Conservation (phyloP, 2,888 invertebrate genomes). For the Drosophila ustulata region DNA sequence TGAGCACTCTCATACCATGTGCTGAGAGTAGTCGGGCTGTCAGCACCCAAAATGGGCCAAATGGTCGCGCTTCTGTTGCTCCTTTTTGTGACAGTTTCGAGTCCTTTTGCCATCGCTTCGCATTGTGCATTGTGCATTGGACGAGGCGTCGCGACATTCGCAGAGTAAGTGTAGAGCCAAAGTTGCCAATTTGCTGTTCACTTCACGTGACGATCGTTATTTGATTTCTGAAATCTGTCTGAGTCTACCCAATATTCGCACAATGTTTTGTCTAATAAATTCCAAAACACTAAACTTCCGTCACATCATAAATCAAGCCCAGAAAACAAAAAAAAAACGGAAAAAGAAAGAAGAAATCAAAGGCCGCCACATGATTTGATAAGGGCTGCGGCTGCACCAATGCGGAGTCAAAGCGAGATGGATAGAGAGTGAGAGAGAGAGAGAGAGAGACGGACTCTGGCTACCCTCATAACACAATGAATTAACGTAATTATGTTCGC, state of each 20-base stretch:
- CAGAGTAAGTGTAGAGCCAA: background rate
- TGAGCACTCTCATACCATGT: constrained; percentile 51
- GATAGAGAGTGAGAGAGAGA: background rate
- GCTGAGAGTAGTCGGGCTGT: constrained; percentile 12
- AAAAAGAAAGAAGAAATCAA: constrained; percentile 37
- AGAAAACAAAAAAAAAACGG: constrained; percentile 18
- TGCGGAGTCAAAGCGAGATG: background rate
- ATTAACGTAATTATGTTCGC: constrained; percentile 79
- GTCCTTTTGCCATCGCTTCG: constrained; percentile 54
- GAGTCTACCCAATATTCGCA: constrained; percentile 34
- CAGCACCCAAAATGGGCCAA: constrained; percentile 31
- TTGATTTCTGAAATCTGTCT: constrained; percentile 43
- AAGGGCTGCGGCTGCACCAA: constrained; percentile 50
- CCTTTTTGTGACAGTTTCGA: constrained; percentile 74
- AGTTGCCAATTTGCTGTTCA: constrained; percentile 56
- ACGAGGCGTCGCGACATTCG: background rate
- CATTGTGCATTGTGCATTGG: constrained; percentile 40
- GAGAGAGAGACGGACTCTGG: constrained; percentile 12
- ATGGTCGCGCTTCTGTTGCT: constrained; percentile 56
- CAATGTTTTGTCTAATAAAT: constrained; percentile 76
- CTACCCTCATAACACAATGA: constrained; percentile 68
- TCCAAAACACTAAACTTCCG: constrained; percentile 76
- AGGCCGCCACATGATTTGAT: constrained; percentile 55
- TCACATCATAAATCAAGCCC: constrained; percentile 72
- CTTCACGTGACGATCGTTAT: constrained; percentile 25